Base-by-base conservation (phyloP, 2,797 vertebrate genomes). In the Sebastolobus alascanus region DNA sequence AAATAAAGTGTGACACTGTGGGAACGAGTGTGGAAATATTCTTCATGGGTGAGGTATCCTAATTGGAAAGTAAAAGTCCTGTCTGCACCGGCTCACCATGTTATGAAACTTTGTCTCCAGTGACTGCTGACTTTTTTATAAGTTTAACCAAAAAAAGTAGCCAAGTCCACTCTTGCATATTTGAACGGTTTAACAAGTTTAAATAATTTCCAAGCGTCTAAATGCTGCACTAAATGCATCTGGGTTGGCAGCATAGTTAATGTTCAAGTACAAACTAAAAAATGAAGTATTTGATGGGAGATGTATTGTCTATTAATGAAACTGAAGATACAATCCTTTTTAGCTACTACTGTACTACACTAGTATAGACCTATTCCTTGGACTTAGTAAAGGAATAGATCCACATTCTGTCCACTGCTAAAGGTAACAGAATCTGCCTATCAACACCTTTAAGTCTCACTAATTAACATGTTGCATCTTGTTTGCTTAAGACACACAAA, bases 111-210 rank as follows among this genome's bases (percentile, higher is more conserved):
- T 25, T 6, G 40, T 83, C 59, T 75, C 79, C 16, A 31, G 68
- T 63, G 75, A 46, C 70, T 77, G 68, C 40, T 82, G 75, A 82
- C 54, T 83, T 89, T 77, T 87, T 87, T 40, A 88, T 55, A 79
- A 83, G 69, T 84, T 85, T 56, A 70, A 80, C 80, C 74, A 73
- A 55, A 80, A 38, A 60, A 68, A 38, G 25, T 40, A 67, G 55
- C 75, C 27, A 50, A 60, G 56, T 22, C 20, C 18, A 58, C 37
- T 84, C 55, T 55, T 86, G 56, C 63, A 87, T 83, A 88, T 76
- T 85, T 79, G 60, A 86, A 74, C 55, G 46, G 43, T 46, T 46
- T 58, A 54, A 22, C 1, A 10, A 78, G 40, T 80, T 80, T 69
- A 85, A 87, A 88, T 76, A 58, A 31, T 73, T 69, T 37, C 61